Base-by-base conservation (phyloP, 2,888 invertebrate genomes). In the Zonitis immaculata region DNA sequence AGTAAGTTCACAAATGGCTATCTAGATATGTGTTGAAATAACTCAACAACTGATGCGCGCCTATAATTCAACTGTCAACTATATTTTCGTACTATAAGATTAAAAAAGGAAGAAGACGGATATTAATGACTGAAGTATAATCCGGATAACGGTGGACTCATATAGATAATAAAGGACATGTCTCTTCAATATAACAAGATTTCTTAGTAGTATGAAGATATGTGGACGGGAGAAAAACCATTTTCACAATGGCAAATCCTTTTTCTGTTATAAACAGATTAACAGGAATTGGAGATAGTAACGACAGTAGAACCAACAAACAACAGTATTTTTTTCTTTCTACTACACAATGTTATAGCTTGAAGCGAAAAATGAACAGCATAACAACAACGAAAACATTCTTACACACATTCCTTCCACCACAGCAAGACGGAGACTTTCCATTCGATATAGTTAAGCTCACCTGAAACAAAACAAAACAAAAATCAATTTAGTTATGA, bases 51-150 rank as follows among this genome's bases (percentile, higher is more conserved):
- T 6, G 50, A 51, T 56, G 58, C 57, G 58, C 55, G 61, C 49
- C 56, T 59, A 61, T 60, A 62, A 64, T 54, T 62, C 61, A 60
- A 50, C 54, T 25, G 35, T 53, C n/a, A n/a, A n/a, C n/a, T n/a
- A n/a, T n/a, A n/a, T n/a, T n/a, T n/a, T n/a, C n/a, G n/a, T n/a
- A n/a, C n/a, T n/a, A n/a, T n/a, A n/a, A n/a, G n/a, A n/a, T n/a
- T n/a, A n/a, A n/a, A n/a, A n/a, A n/a, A 18, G 25, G 47, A 44
- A 27, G 30, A 8, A 32, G 28, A 30, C 14, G 3, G 32, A 35
- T 35, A 35, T 35, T 35, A 35, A 35, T 35, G 35, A 35, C 35
- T 18, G 8, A 35, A 5, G 16, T 35, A 35, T 35, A 35, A 35
- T 35, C 35, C 35, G 16, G 11, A 35, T 35, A 35, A 35, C 35